These are phyloP conservation scores for Drosophila setifemur DNA, from an alignment of 1,140 invertebrate species.

Conservation along the genomic window DNA sequence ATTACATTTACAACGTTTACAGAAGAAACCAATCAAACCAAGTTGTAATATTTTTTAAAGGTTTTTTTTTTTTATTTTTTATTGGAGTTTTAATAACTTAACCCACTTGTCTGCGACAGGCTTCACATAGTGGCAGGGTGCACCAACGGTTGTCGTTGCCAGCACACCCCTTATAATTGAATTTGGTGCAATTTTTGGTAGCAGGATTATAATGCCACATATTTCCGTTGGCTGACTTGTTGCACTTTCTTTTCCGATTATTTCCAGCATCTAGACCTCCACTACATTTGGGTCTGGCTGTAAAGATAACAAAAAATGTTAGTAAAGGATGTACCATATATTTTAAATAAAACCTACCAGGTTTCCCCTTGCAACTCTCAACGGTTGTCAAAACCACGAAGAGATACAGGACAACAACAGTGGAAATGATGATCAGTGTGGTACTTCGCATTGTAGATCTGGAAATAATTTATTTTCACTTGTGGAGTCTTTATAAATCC, in stretches of 20 bases:
- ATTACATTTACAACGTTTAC: too few relatives aligned
- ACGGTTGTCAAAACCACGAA: background rate
- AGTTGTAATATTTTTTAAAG: too few relatives aligned
- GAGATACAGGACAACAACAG: background rate
- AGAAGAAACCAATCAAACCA: too few relatives aligned
- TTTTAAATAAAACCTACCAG: constrained; percentile 17
- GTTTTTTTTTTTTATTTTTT: background rate
- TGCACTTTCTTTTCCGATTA: constrained; percentile 3
- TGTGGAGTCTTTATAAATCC: constrained; percentile 22
- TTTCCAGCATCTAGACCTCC: constrained; percentile 7
- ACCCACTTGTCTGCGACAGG: background rate
- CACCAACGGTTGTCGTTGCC: constrained; percentile 49
- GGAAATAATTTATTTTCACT: too few relatives aligned
- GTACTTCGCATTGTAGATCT: constrained; percentile 8
- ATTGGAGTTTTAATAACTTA: background rate
- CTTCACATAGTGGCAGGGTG: background rate
- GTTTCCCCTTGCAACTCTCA: constrained; percentile 18
- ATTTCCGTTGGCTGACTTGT: background rate
- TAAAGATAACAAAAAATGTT: too few relatives aligned
- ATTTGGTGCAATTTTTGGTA: constrained; percentile 4
- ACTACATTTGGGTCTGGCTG: constrained; percentile 4
- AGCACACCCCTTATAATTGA: constrained; percentile 21
- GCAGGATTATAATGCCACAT: too few relatives aligned
- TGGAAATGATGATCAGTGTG: background rate
- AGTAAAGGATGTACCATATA: too few relatives aligned